Evolutionary conservation across 1,140 invertebrate genomes (phyloP).

Genomic region (Diorhabda sublineata): DNA sequence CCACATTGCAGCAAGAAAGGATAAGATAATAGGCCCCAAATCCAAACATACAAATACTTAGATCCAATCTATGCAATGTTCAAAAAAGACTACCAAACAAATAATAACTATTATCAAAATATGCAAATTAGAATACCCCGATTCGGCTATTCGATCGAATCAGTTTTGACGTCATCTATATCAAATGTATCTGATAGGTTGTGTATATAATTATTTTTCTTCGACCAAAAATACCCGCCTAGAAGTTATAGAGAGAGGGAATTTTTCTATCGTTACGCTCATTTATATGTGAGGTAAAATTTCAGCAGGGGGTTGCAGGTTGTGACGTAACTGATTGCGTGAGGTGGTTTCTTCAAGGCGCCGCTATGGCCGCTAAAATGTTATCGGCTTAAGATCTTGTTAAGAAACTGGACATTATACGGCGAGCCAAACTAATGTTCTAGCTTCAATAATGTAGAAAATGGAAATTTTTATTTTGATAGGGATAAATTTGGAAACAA

Average conservation of each 20-base stretch:
- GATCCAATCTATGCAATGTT: no score
- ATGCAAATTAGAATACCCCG: not conserved
- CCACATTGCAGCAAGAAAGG: no score
- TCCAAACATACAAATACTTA: no score
- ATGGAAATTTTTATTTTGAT: not conserved
- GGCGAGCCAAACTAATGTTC: conserved; percentile 4
- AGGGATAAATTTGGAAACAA: not conserved
- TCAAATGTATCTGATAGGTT: not conserved
- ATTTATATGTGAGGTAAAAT: conserved; percentile 11
- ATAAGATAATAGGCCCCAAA: no score
- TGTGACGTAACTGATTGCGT: conserved; percentile 16
- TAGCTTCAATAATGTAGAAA: not conserved
- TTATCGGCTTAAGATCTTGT: conserved; percentile 15
- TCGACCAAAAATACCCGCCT: not conserved
- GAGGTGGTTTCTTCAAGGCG: conserved; percentile 12
- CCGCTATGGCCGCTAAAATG: conserved; percentile 8
- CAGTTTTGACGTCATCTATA: not conserved
- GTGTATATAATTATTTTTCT: not conserved
- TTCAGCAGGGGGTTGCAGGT: conserved; percentile 12
- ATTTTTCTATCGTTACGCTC: not conserved
- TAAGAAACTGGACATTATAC: conserved; percentile 9
- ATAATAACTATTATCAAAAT: no score
- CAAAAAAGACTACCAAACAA: no score
- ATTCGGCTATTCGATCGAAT: not conserved
- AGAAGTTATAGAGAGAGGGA: not conserved